Evolutionary conservation across 2,113 vertebrate genomes (phyloP).

Genomic region (Melanerpes formicivorus): DNA sequence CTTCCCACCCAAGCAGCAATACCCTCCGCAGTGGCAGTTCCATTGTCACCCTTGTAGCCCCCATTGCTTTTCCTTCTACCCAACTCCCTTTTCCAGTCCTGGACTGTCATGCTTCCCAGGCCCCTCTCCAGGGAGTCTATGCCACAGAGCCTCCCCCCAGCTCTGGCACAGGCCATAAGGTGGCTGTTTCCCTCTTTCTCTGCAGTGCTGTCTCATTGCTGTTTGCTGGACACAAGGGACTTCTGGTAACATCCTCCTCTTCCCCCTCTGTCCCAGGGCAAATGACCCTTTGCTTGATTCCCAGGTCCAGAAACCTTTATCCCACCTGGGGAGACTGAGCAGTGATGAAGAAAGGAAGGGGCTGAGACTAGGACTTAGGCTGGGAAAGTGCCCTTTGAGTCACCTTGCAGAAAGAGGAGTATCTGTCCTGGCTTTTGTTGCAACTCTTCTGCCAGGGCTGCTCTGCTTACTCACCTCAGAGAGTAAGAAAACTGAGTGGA

Average conservation of each 20-base stretch:
- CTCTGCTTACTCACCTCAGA: background rate
- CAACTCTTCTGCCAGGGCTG: background rate
- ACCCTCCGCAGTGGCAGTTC: background rate
- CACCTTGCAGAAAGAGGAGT: background rate
- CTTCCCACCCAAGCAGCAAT: accelerated
- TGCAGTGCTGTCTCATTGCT: accelerated
- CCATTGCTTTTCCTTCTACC: background rate
- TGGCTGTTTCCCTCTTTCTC: background rate
- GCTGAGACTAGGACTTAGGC: background rate
- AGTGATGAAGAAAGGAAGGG: background rate
- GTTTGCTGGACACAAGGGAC: background rate
- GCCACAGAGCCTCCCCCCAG: background rate
- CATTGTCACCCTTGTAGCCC: background rate
- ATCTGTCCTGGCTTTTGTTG: background rate
- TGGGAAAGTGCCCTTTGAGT: background rate
- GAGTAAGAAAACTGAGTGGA: too few species aligned
- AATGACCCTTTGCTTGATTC: background rate
- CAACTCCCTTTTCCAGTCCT: background rate
- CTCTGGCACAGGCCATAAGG: accelerated
- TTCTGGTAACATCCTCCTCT: background rate
- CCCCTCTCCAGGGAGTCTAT: background rate
- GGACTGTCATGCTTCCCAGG: background rate
- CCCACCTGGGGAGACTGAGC: background rate
- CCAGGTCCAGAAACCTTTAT: background rate
- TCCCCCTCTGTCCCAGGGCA: background rate